Percentiles rank a stretch among this genome's conserved stretches.
Conservation (phyloP, 2,888 invertebrate genomes). For the Platycheirus albimanus region DNA sequence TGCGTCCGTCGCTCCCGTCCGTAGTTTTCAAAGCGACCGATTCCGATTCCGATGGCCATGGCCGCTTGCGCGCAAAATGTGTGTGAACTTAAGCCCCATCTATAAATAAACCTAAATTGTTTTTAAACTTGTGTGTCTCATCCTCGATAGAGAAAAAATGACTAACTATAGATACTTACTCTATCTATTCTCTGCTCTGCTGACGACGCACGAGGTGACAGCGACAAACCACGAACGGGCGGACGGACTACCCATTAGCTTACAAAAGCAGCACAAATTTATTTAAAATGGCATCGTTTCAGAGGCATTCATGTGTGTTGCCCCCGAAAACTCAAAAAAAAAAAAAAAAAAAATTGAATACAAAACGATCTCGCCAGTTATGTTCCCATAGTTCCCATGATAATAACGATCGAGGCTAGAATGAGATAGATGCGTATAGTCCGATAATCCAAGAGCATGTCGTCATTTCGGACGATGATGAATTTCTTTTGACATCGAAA, state of each 20-base stretch:
- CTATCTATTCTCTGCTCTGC: too few species aligned
- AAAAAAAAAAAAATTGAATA: constrained; percentile 1
- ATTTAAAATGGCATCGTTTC: constrained; percentile 67
- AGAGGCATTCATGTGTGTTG: constrained; percentile 52
- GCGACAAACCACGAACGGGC: too few species aligned
- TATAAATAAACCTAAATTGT: constrained; percentile 51
- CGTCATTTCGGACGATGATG: constrained; percentile 22
- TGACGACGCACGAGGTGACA: too few species aligned
- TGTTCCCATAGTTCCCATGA: constrained; percentile 62
- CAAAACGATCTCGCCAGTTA: constrained; percentile 49
- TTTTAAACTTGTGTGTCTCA: constrained; percentile 8
- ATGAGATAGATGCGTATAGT: constrained; percentile 21
- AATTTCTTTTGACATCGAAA: constrained; percentile 6
- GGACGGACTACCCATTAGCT: constrained; percentile 17
- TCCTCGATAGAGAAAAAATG: constrained; percentile 9
- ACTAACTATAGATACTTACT: too few species aligned
- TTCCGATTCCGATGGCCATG: constrained; percentile 42
- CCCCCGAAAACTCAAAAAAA: constrained; percentile 41
- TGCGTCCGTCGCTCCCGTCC: constrained; percentile 1
- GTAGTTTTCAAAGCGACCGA: background rate
- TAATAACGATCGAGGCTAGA: constrained; percentile 6
- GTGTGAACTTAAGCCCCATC: constrained; percentile 47
- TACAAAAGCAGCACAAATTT: constrained; percentile 57
- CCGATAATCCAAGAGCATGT: constrained; percentile 16
- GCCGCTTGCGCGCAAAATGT: constrained; percentile 49